Evolutionary conservation across 2,888 invertebrate species (phyloP).

Genomic region (Trilocha varians): DNA sequence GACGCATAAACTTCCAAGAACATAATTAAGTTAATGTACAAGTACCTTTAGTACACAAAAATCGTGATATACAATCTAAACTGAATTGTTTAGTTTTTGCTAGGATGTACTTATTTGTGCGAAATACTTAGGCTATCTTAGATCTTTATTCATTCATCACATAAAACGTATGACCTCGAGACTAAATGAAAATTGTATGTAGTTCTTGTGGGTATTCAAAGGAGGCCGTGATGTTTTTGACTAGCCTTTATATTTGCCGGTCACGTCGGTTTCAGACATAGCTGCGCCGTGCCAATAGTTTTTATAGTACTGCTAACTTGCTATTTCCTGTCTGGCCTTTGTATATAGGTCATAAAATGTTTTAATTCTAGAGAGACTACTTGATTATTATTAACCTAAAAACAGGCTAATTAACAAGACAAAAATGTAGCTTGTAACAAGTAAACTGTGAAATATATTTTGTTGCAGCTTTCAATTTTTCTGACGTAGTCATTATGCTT

Average conservation of each 20-base stretch:
- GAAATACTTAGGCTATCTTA: constrained; percentile 1
- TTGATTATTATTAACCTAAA: background rate
- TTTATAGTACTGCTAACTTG: constrained; percentile 26
- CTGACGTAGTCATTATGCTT: background rate
- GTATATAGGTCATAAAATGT: background rate
- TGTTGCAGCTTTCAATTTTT: background rate
- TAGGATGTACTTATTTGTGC: background rate
- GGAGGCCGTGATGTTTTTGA: constrained; percentile 28
- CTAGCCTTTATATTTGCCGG: constrained; percentile 33
- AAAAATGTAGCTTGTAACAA: no score
- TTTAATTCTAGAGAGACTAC: background rate
- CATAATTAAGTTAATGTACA: no score
- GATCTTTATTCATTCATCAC: constrained; percentile 35
- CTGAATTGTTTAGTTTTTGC: background rate
- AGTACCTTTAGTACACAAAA: background rate
- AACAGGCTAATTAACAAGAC: background rate
- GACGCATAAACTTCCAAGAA: no score
- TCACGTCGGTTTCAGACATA: constrained; percentile 39
- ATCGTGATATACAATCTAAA: background rate
- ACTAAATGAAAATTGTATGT: constrained; percentile 14
- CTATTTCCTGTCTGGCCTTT: constrained; percentile 32
- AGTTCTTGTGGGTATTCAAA: constrained; percentile 9
- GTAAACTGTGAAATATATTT: background rate
- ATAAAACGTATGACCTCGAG: constrained; percentile 25
- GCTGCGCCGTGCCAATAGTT: constrained; percentile 23